Conservation (phyloP, 2,888 invertebrate genomes). For the Congeria kusceri region DNA sequence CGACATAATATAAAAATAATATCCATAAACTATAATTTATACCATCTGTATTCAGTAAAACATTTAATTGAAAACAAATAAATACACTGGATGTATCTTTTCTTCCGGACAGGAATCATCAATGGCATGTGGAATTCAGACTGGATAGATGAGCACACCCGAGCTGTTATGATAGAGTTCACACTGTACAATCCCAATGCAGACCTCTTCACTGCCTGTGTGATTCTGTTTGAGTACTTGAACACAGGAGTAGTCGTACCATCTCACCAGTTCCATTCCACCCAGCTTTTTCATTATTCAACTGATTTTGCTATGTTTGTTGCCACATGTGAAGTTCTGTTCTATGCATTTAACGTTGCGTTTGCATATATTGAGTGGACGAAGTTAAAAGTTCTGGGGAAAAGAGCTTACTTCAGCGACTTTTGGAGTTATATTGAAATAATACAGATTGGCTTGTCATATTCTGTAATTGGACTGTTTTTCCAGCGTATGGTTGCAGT, state of each 20-base stretch:
- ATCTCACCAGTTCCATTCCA: conserved; percentile 67
- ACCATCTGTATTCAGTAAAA: no score
- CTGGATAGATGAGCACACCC: conserved; percentile 72
- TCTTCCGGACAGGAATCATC: conserved; percentile 41
- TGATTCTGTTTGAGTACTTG: conserved; percentile 72
- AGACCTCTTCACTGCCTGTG: conserved; percentile 70
- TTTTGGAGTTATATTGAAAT: conserved; percentile 71
- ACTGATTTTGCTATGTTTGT: conserved; percentile 63
- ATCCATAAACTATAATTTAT: no score
- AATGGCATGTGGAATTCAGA: conserved; percentile 48
- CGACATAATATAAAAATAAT: no score
- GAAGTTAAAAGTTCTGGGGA: conserved; percentile 49
- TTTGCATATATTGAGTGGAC: conserved; percentile 69
- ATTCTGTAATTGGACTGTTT: conserved; percentile 66
- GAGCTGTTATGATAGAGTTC: conserved; percentile 73
- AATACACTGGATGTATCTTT: no score
- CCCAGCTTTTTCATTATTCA: conserved; percentile 67
- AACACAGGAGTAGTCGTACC: conserved; percentile 64
- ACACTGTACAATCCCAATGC: conserved; percentile 72
- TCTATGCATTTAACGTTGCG: conserved; percentile 59
- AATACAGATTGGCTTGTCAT: conserved; percentile 63
- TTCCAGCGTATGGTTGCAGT: conserved; percentile 66
- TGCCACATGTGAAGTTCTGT: conserved; percentile 65
- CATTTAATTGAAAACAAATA: no score
- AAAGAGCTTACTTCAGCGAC: conserved; percentile 64